These are phyloP conservation scores for Drosophila busckii DNA, from an alignment of 1,140 invertebrate species.

Conservation along the genomic window DNA sequence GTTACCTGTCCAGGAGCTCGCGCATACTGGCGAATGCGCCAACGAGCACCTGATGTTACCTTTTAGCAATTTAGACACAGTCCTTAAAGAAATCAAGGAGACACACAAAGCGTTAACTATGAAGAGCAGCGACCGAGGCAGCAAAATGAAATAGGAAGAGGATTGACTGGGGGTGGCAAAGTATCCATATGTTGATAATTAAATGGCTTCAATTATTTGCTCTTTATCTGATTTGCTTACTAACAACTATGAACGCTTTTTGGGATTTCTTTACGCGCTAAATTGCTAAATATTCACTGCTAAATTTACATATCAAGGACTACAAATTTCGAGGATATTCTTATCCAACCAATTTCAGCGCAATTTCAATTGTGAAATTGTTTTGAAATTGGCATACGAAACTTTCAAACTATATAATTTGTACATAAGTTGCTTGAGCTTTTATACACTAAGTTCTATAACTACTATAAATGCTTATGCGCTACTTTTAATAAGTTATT, in stretches of 20 bases:
- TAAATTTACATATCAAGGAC: constrained; percentile 30
- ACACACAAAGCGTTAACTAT: constrained; percentile 50
- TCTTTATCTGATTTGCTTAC: constrained; percentile 73
- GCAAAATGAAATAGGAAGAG: neutral
- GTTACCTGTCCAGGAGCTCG: constrained; percentile 85
- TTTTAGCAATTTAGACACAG: constrained; percentile 79
- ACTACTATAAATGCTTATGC: neutral
- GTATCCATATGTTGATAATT: too few species aligned
- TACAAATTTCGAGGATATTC: constrained; percentile 5
- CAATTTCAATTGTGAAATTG: too few species aligned
- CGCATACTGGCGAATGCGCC: constrained; percentile 73
- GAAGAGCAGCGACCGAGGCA: constrained; percentile 18
- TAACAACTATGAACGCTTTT: constrained; percentile 50
- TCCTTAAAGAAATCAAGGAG: constrained; percentile 68
- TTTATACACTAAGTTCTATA: constrained; percentile 24
- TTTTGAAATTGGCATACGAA: neutral
- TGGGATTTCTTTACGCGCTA: constrained; percentile 72
- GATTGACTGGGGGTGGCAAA: neutral
- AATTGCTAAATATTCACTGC: constrained; percentile 71
- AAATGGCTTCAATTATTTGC: constrained; percentile 51
- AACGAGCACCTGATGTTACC: constrained; percentile 78
- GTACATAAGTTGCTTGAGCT: constrained; percentile 60
- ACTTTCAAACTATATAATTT: constrained; percentile 52
- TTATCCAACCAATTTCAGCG: too few species aligned
- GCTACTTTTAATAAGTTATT: constrained; percentile 14